phyloP scores from a whole-genome alignment of 2,113 vertebrate genomes.

The Geothlypis trichas region DNA sequence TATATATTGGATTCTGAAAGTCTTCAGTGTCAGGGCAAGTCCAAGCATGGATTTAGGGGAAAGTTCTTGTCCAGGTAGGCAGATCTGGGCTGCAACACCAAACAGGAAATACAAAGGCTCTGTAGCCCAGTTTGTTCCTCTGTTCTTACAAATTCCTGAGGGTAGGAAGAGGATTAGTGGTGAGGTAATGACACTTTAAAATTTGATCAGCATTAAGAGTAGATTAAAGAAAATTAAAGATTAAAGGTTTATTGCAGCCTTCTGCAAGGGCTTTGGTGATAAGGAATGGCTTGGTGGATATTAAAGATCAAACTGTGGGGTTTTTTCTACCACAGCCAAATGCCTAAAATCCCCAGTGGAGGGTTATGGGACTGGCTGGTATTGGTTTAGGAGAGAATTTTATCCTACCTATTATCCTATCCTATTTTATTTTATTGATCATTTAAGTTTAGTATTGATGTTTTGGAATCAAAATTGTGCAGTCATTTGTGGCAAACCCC shows the following conservation, averaged over 20 bases:
- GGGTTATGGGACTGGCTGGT: neutral
- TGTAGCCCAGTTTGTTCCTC: neutral
- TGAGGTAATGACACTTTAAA: neutral
- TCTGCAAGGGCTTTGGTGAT: neutral
- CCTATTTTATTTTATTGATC: neutral
- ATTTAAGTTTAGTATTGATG: neutral
- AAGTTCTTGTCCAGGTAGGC: neutral
- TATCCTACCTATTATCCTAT: no score
- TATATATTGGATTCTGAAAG: neutral
- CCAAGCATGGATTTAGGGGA: neutral
- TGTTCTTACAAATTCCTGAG: neutral
- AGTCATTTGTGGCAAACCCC: neutral
- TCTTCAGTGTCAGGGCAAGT: neutral
- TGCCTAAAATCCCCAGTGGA: neutral
- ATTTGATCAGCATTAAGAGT: neutral
- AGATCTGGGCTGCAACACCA: neutral
- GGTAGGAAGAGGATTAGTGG: neutral
- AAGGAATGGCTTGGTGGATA: neutral
- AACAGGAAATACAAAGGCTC: neutral
- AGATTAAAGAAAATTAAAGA: neutral
- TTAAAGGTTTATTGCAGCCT: neutral
- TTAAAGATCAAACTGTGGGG: neutral
- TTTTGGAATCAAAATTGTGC: neutral
- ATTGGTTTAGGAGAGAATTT: neutral
- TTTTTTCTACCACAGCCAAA: neutral